Evolutionary conservation across 2,888 invertebrate species (phyloP).

Genomic region (Luperina nickerlii): DNA sequence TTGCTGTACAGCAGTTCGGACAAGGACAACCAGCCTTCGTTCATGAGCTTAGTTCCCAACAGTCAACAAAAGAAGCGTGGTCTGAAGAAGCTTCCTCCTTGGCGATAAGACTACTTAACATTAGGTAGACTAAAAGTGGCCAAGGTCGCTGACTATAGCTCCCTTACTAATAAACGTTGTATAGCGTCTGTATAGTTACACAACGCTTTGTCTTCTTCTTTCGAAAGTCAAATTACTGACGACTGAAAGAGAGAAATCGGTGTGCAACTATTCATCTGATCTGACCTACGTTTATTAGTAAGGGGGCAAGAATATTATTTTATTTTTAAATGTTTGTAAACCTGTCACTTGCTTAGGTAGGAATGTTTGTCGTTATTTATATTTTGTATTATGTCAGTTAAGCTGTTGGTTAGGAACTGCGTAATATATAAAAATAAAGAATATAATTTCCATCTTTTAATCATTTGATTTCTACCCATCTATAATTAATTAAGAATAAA

Average conservation of each 20-base stretch:
- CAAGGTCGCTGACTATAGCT: constrained; percentile 21
- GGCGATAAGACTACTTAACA: constrained; percentile 68
- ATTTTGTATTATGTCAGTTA: constrained; percentile 37
- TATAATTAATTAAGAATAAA: neutral
- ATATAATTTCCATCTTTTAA: neutral
- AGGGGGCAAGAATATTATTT: constrained; percentile 9
- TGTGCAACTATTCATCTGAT: too few relatives aligned
- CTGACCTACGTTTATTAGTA: too few relatives aligned
- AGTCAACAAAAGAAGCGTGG: constrained; percentile 27
- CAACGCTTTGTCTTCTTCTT: too few relatives aligned
- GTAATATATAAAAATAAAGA: constrained; percentile 41
- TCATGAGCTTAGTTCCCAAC: constrained; percentile 63
- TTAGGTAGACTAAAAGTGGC: constrained; percentile 32
- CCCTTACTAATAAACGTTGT: too few relatives aligned
- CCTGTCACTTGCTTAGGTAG: constrained; percentile 20
- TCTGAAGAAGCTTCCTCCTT: constrained; percentile 61
- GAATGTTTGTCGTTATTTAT: constrained; percentile 58
- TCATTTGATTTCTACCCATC: neutral
- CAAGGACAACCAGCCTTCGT: constrained; percentile 65
- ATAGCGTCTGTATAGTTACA: too few relatives aligned
- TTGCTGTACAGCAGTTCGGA: constrained; percentile 72
- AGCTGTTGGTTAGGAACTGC: too few relatives aligned
- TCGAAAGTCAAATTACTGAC: too few relatives aligned
- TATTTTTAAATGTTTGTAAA: constrained; percentile 9
- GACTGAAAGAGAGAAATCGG: too few relatives aligned